Evolutionary conservation across 1,140 invertebrate species (phyloP), one percentile per base, ranked within the genome.

Genomic region (Pseudomyrmex dendroicus): DNA sequence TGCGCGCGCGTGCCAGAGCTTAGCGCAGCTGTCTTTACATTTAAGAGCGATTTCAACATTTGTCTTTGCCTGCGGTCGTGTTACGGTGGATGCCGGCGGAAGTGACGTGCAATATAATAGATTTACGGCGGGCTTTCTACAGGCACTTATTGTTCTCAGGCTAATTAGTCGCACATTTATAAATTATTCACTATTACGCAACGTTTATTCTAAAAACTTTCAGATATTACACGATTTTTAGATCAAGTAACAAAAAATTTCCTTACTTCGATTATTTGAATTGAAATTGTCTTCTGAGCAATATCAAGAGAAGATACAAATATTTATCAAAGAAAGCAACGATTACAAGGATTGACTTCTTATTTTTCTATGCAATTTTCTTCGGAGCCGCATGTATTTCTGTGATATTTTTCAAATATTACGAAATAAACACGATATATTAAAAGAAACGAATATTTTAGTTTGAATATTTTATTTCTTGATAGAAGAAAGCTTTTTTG

Each of bases 11-110:
- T 78, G 66, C 17, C 54, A 59, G 50, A 48, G 52, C 22, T 35
- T 20, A 46, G 52, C 44, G 66, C 76, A 80, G 76, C 66, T 80
- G 76, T 80, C 44, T 56, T 50, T 57, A 70, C 61, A 78, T 67
- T 48, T 68, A 68, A 59, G 57, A 20, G 56, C 12, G 54, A 78
- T 57, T 68, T 35, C 50, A 59, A 44, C 76, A 70, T 80, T 80
- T 80, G 76, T 80, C 48, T 59, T 63, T 20, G 25, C 54, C 17
- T 73, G 25, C 25, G 17, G 59, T 63, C 50, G 70, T 62, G 46
- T 80, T 63, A 74, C 70, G 68, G 63, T 56, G 67, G 25, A 61
- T 82, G 78, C 70, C 59, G 70, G 70, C 78, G 78, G 78, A 82
- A 82, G 70, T 56, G 70, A 22, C 78, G 74, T 70, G 78, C 35